These are phyloP conservation scores for Kryptopterus vitreolus DNA, from an alignment of 2,797 vertebrate species.

Conservation along the genomic window DNA sequence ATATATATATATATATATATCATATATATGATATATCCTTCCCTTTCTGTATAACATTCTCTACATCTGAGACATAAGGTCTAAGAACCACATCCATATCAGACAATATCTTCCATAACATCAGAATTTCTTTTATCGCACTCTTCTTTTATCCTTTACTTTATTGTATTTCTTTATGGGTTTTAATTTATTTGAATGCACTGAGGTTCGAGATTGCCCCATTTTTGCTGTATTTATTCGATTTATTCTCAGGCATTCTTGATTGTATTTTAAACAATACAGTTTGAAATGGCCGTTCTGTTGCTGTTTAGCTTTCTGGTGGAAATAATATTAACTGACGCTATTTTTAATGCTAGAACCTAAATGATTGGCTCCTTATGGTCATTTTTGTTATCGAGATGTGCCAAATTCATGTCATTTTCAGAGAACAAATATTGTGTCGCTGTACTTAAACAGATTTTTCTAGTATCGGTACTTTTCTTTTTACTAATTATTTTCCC, in stretches of 20 bases:
- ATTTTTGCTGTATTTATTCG: neutral
- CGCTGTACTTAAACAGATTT: no score
- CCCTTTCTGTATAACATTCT: constrained; percentile 5
- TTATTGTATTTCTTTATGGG: neutral
- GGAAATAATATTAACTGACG: neutral
- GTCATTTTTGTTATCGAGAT: neutral
- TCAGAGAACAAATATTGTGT: no score
- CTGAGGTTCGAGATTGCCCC: neutral
- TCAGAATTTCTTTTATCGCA: neutral
- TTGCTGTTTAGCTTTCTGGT: neutral
- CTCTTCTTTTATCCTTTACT: neutral
- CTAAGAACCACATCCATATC: neutral
- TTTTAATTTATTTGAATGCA: neutral
- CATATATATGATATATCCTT: no score
- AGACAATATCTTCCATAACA: constrained; percentile 1
- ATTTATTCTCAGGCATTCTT: neutral
- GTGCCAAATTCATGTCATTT: no score
- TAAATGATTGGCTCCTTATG: neutral
- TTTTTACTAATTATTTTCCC: no score
- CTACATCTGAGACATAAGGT: neutral
- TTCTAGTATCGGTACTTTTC: no score
- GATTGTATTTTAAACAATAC: neutral
- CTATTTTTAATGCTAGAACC: neutral
- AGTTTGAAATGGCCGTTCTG: neutral
- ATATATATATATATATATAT: no score